Conservation (phyloP, 2,888 invertebrate species). For the Ormyrus nitidulus region DNA sequence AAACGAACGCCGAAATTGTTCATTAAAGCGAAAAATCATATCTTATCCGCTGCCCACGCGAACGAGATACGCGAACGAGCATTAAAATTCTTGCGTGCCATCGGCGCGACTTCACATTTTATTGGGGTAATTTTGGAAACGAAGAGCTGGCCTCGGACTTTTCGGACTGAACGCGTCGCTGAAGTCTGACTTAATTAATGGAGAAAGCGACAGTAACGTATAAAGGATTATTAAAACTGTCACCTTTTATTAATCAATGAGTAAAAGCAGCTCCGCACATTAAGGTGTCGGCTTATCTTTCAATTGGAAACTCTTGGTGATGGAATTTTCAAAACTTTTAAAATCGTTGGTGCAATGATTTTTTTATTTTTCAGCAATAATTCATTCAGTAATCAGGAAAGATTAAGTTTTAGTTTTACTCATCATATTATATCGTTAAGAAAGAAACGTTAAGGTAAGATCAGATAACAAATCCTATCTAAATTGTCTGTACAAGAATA, state of each 20-base stretch:
- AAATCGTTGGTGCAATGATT: no score
- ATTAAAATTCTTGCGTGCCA: constrained; percentile 10
- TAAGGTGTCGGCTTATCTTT: no score
- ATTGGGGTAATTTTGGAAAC: constrained; percentile 24
- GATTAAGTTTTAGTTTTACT: no score
- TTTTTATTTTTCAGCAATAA: no score
- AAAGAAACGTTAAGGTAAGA: no score
- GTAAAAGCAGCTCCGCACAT: background rate
- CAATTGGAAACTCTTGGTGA: no score
- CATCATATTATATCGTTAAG: no score
- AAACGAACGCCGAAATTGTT: constrained; percentile 49
- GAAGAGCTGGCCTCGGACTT: background rate
- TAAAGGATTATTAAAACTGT: constrained; percentile 9
- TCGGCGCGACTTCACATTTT: constrained; percentile 28
- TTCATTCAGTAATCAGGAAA: no score
- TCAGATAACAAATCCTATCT: no score
- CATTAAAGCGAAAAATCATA: constrained; percentile 41
- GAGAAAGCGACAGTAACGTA: background rate
- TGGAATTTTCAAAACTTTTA: no score
- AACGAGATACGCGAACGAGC: constrained; percentile 6
- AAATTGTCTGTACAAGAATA: no score
- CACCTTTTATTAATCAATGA: background rate
- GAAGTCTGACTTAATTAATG: constrained; percentile 25
- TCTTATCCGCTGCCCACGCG: constrained; percentile 29
- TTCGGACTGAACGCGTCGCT: background rate